phyloP scores from a whole-genome alignment of 1,140 invertebrate genomes.

The Drosophila takahashii region DNA sequence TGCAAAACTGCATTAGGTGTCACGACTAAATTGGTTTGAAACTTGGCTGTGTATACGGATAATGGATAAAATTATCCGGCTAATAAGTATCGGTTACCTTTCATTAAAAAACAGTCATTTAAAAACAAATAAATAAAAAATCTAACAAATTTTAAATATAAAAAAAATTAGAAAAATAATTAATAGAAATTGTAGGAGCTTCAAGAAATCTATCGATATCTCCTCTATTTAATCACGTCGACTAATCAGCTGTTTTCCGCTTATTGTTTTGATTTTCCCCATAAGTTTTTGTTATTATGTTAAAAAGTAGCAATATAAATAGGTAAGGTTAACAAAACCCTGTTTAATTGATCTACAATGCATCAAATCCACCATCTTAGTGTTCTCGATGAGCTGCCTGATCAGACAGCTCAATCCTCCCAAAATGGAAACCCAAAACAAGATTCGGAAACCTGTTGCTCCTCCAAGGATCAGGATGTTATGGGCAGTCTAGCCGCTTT shows the following conservation, averaged over 20 bases:
- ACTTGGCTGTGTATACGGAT: not conserved
- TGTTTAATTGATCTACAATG: too few species aligned
- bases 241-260: slow-evolving; percentile 33
- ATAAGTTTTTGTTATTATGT: slow-evolving; percentile 49
- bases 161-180: not conserved
- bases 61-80: not conserved
- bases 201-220: not conserved
- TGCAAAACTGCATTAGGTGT: not conserved
- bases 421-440: not conserved
- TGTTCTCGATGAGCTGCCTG: slow-evolving; percentile 57
- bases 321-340: slow-evolving; percentile 41
- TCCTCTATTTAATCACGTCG: not conserved
- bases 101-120: not conserved
- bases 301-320: slow-evolving; percentile 77
- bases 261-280: slow-evolving; percentile 23
- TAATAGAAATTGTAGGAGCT: not conserved
- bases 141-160: not conserved
- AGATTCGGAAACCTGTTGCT: slow-evolving; percentile 11
- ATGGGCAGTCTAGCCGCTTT: slow-evolving; percentile 47
- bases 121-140: not conserved
- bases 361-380: slow-evolving; percentile 1
- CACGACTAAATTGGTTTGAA: not conserved
- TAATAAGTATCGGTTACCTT: not conserved
- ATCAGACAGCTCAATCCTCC: slow-evolving; percentile 1
- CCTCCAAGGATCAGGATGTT: slow-evolving; percentile 19